Conservation (phyloP, 2,113 vertebrate species). For the Chrysochloris asiatica region DNA sequence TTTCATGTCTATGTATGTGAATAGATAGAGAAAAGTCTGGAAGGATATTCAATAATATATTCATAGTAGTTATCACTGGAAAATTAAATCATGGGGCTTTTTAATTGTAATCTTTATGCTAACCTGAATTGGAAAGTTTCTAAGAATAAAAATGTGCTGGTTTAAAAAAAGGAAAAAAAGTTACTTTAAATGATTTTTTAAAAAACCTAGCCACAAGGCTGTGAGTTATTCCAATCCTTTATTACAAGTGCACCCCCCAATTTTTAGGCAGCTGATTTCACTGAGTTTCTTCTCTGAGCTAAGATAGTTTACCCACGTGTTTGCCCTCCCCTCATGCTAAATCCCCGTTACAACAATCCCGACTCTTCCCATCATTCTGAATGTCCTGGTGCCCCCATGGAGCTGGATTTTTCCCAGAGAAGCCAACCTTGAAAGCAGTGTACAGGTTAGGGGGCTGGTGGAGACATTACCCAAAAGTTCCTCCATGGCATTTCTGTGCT, state of each 20-base stretch:
- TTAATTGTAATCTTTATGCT: not conserved
- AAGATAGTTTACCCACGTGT: not conserved
- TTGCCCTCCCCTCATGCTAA: not conserved
- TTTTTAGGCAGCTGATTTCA: not conserved
- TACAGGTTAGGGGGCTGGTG: not conserved
- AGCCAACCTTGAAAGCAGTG: not conserved
- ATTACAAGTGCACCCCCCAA: not conserved
- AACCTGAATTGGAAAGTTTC: not conserved
- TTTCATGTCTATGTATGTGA: not conserved
- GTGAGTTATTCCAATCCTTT: not conserved
- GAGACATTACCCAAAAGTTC: not conserved
- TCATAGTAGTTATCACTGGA: not conserved
- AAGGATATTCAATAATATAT: not conserved
- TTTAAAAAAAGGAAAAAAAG: not conserved
- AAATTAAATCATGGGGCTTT: not conserved
- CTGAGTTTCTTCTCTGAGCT: not conserved
- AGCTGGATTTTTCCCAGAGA: not conserved
- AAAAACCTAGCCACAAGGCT: not conserved
- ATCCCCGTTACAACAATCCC: not conserved
- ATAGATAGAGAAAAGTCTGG: not conserved
- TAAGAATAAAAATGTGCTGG: not conserved
- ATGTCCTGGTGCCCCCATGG: not conserved
- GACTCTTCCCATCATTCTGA: not conserved
- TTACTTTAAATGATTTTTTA: conserved; percentile 18
- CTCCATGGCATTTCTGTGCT: not conserved